Percentiles rank a stretch among this genome's conserved stretches.
These are phyloP conservation scores for Sciaenops ocellatus DNA, from an alignment of 2,797 vertebrate genomes.

Conservation along the genomic window DNA sequence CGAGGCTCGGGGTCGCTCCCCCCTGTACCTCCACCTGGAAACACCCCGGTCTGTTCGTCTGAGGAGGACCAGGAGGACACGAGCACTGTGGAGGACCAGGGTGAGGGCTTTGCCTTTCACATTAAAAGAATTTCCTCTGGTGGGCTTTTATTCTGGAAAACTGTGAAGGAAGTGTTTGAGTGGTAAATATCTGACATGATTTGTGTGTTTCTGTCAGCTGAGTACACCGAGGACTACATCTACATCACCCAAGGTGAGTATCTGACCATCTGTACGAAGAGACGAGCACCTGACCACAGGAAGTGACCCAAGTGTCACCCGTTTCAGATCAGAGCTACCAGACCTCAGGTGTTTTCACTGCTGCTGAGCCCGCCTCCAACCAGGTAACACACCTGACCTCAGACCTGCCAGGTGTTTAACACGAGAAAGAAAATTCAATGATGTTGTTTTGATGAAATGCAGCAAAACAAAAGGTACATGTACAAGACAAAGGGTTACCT, in stretches of 20 bases:
- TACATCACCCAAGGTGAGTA: constrained; percentile 83
- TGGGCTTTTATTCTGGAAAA: not conserved
- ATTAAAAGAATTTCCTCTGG: too few species aligned
- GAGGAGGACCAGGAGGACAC: constrained; percentile 89
- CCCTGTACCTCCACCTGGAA: constrained; percentile 77
- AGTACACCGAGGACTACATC: constrained; percentile 89
- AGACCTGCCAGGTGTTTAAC: not conserved
- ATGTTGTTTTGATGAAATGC: too few species aligned
- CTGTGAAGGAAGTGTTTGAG: not conserved
- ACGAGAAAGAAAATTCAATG: too few species aligned
- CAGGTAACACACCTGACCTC: constrained; percentile 84
- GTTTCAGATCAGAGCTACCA: constrained; percentile 89
- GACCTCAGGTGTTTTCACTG: constrained; percentile 83
- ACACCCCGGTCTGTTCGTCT: constrained; percentile 85
- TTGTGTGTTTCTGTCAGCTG: constrained; percentile 75
- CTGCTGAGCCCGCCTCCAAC: constrained; percentile 85
- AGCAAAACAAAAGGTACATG: too few species aligned
- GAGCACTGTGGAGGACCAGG: constrained; percentile 86
- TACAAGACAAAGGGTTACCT: too few species aligned
- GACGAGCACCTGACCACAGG: not conserved
- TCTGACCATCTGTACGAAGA: too few species aligned
- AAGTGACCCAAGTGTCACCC: not conserved
- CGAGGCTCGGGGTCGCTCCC: constrained; percentile 75
- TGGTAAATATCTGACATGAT: not conserved
- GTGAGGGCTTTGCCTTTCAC: constrained; percentile 49